phyloP scores from a whole-genome alignment of 2,888 invertebrate genomes.

The Calameuta idolon region DNA sequence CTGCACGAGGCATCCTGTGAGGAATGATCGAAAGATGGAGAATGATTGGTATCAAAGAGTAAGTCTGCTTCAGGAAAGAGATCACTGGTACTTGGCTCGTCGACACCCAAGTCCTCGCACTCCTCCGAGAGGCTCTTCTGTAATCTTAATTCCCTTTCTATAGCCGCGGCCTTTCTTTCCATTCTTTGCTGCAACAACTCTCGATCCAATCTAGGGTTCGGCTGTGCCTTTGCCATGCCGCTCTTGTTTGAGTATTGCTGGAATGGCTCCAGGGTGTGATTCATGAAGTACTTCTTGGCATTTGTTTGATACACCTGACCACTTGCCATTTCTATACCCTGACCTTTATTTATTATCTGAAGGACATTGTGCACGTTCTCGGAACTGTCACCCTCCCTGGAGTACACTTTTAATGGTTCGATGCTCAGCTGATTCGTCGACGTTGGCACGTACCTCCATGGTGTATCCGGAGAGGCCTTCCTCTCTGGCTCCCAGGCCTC shows the following conservation, averaged over 20 bases:
- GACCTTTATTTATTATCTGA: conserved; percentile 61
- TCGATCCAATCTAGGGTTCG: conserved; percentile 52
- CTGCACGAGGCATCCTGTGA: conserved; percentile 68
- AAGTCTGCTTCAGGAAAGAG: conserved; percentile 83
- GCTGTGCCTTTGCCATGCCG: conserved; percentile 44
- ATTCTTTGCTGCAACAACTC: conserved; percentile 56
- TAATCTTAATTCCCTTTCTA: conserved; percentile 71
- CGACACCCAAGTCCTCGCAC: conserved; percentile 83
- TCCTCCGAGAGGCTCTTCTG: conserved; percentile 83
- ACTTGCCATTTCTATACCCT: conserved; percentile 57
- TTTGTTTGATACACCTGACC: conserved; percentile 57
- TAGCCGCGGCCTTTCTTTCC: conserved; percentile 68
- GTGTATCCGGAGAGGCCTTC: conserved; percentile 62
- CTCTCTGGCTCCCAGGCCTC: conserved; percentile 65
- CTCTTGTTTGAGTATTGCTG: conserved; percentile 56
- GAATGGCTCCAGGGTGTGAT: conserved; percentile 57
- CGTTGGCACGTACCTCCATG: conserved; percentile 61
- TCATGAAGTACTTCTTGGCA: conserved; percentile 61
- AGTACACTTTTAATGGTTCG: conserved; percentile 54
- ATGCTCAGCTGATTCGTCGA: conserved; percentile 53
- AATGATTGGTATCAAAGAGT: conserved; percentile 79
- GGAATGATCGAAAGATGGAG: conserved; percentile 74
- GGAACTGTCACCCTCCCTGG: conserved; percentile 48
- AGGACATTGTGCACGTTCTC: conserved; percentile 59
- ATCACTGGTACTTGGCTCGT: conserved; percentile 84